These are phyloP conservation scores for Distichodus sexfasciatus DNA, from an alignment of 2,797 vertebrate genomes.

Conservation along the genomic window DNA sequence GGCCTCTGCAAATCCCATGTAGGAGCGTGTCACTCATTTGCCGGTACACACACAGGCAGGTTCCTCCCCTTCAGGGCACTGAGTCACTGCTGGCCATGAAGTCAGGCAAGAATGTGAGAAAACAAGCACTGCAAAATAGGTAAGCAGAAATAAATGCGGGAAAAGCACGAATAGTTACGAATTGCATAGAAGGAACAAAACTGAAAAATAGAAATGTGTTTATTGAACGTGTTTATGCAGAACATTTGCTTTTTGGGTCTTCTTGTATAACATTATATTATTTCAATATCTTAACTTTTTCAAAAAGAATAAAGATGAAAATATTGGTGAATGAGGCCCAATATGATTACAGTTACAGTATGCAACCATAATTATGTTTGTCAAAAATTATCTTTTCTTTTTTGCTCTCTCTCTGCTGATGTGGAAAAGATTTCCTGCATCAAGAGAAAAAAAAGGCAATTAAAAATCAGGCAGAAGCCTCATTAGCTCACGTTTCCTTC, in stretches of 20 bases:
- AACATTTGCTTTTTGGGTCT: too few species aligned
- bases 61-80: conserved; percentile 43
- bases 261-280: too few species aligned
- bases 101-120: conserved; percentile 13
- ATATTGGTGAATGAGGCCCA: too few species aligned
- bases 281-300: too few species aligned
- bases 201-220: too few species aligned
- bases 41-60: conserved; percentile 45
- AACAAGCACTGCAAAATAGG: not conserved
- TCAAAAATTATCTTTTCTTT: too few species aligned
- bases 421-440: conserved; percentile 32
- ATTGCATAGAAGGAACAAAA: too few species aligned
- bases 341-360: too few species aligned
- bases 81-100: not conserved
- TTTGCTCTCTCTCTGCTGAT: conserved; percentile 18
- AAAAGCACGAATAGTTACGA: too few species aligned
- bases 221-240: too few species aligned
- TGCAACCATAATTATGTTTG: too few species aligned
- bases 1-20: conserved; percentile 65
- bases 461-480: conserved; percentile 40
- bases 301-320: too few species aligned
- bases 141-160: not conserved
- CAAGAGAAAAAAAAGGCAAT: conserved; percentile 39
- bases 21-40: conserved; percentile 62
- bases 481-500: conserved; percentile 43